phyloP scores from a whole-genome alignment of 2,797 vertebrate genomes.

The Chelonia mydas region DNA sequence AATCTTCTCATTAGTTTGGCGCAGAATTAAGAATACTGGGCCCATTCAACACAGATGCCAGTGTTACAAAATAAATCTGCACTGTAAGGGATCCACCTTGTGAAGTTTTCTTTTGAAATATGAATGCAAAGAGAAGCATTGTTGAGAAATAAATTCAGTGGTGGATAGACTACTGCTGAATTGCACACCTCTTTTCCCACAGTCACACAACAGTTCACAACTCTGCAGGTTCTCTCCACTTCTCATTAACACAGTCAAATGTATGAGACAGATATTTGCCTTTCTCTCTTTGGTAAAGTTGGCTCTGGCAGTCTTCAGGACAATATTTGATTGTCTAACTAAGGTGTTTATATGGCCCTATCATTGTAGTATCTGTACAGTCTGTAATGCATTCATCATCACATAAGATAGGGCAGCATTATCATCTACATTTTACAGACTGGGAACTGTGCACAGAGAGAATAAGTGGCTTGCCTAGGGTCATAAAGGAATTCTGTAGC shows the following conservation, averaged over 20 bases:
- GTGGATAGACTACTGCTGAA: not conserved
- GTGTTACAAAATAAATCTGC: not conserved
- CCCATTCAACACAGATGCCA: not conserved
- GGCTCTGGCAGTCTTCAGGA: not conserved
- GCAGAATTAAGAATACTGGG: not conserved
- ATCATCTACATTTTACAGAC: not conserved
- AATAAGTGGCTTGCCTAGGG: not conserved
- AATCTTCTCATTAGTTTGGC: not conserved
- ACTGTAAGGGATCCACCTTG: constrained; percentile 6
- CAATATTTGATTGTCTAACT: not conserved
- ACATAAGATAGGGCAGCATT: not conserved
- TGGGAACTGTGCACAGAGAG: accelerated
- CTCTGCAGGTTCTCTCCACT: not conserved
- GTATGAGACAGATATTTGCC: not conserved
- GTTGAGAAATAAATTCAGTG: not conserved
- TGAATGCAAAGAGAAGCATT: not conserved
- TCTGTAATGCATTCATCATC: not conserved
- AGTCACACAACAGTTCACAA: accelerated
- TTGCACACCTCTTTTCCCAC: not conserved
- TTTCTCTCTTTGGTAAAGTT: not conserved
- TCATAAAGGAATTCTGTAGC: not conserved
- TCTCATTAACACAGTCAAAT: accelerated
- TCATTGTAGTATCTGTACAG: not conserved
- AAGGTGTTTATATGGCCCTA: not conserved
- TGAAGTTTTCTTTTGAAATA: not conserved